Percentiles rank a stretch among this genome's conserved stretches.
Evolutionary conservation across 2,888 invertebrate species (phyloP).

Genomic region (Thalpophila matura): DNA sequence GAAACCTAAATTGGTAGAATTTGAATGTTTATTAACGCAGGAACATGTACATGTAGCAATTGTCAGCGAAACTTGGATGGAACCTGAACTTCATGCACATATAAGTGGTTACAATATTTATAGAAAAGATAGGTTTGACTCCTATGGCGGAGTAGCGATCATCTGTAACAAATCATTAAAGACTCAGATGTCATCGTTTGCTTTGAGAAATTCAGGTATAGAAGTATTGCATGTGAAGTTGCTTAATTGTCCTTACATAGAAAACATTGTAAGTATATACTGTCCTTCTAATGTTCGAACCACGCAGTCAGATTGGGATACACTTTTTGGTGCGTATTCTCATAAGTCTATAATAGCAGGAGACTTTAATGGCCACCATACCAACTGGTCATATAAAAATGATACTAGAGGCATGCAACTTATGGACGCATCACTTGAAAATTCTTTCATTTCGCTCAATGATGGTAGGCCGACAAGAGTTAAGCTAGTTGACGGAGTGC

Average conservation of each 20-base stretch:
- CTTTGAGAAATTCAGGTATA: background rate
- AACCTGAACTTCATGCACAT: background rate
- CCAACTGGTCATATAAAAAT: background rate
- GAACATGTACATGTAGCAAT: slow-evolving; percentile 4
- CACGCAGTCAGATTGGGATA: slow-evolving; percentile 6
- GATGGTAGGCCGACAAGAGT: slow-evolving; percentile 8
- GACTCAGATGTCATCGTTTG: background rate
- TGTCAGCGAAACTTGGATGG: slow-evolving; percentile 13
- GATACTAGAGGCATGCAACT: slow-evolving; percentile 2
- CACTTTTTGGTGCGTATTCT: background rate
- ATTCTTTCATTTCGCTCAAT: background rate
- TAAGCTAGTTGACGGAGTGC: background rate
- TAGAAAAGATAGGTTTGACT: slow-evolving; percentile 8
- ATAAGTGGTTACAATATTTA: slow-evolving; percentile 7
- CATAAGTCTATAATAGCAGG: slow-evolving; percentile 1
- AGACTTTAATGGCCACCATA: too few species aligned
- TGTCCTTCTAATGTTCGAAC: slow-evolving; percentile 7
- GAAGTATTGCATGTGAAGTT: slow-evolving; percentile 4
- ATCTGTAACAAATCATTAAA: background rate
- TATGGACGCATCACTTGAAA: background rate
- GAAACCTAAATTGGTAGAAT: slow-evolving; percentile 2
- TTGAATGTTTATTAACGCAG: background rate
- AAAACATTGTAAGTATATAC: slow-evolving; percentile 6
- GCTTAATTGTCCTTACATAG: background rate
- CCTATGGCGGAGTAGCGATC: slow-evolving; percentile 11